Conservation (phyloP, 2,113 vertebrate species). For the Caracal caracal region DNA sequence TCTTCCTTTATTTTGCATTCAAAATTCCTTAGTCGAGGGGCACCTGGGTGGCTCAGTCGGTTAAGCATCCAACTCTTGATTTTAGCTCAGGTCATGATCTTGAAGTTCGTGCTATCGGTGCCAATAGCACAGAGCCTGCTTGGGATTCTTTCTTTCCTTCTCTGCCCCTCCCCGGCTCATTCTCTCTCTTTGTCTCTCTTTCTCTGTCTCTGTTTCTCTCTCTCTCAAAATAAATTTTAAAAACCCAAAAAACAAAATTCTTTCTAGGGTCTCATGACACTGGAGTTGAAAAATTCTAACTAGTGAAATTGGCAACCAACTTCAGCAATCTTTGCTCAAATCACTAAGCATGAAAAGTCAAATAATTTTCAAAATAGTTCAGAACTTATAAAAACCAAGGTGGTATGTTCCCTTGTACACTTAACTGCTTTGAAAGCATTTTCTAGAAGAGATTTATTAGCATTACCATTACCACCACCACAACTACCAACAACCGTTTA, state of each 20-base stretch:
- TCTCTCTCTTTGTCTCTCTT: too few species aligned
- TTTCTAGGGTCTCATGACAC: background rate
- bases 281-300: background rate
- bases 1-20: constrained; percentile 42
- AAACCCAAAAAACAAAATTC: too few species aligned
- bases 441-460: background rate
- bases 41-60: too few species aligned
- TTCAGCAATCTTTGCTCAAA: background rate
- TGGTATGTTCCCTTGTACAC: background rate
- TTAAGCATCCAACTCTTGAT: too few species aligned
- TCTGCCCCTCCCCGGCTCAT: too few species aligned
- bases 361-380: constrained; percentile 33
- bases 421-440: background rate
- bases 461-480: background rate
- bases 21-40: background rate
- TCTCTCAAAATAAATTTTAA: too few species aligned
- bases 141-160: too few species aligned
- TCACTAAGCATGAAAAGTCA: background rate
- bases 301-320: background rate
- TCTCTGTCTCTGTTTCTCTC: too few species aligned
- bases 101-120: too few species aligned
- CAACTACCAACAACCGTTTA: background rate
- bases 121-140: too few species aligned
- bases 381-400: background rate
- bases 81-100: too few species aligned